phyloP scores from a whole-genome alignment of 2,888 invertebrate species.

The Volucella inanis region DNA sequence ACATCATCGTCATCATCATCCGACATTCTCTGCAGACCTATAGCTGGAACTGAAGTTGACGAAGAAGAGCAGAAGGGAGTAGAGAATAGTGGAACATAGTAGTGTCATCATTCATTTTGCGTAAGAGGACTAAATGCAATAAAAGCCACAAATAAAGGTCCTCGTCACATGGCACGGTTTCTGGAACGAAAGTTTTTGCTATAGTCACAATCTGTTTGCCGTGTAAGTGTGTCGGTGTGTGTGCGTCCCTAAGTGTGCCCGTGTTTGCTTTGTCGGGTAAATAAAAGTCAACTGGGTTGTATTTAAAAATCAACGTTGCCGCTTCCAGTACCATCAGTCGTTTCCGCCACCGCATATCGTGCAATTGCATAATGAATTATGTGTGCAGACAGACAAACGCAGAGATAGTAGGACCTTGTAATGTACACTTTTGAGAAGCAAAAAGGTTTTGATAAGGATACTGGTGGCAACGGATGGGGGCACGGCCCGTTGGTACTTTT shows the following conservation, averaged over 20 bases:
- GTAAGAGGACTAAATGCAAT: slow-evolving; percentile 59
- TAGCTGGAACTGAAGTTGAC: too few relatives aligned
- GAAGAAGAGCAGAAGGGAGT: background rate
- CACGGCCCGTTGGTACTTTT: background rate
- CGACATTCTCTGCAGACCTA: background rate
- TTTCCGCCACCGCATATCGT: background rate
- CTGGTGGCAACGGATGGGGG: background rate
- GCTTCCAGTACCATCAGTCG: background rate
- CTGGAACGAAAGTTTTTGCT: slow-evolving; percentile 17
- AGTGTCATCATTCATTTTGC: slow-evolving; percentile 61
- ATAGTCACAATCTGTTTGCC: background rate
- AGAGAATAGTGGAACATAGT: background rate
- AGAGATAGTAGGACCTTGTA: slow-evolving; percentile 29
- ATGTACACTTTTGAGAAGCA: slow-evolving; percentile 38
- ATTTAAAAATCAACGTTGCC: slow-evolving; percentile 48
- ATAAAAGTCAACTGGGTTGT: slow-evolving; percentile 63
- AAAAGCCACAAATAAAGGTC: slow-evolving; percentile 64
- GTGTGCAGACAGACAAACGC: slow-evolving; percentile 38
- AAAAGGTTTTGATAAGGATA: slow-evolving; percentile 52
- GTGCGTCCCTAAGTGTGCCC: background rate
- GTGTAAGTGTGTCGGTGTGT: background rate
- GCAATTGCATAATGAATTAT: slow-evolving; percentile 68
- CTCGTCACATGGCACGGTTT: slow-evolving; percentile 33
- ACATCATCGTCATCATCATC: slow-evolving; percentile 30
- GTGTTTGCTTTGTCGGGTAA: slow-evolving; percentile 41